Conservation (phyloP, 1,140 invertebrate genomes). For the Apolygus lucorum region DNA sequence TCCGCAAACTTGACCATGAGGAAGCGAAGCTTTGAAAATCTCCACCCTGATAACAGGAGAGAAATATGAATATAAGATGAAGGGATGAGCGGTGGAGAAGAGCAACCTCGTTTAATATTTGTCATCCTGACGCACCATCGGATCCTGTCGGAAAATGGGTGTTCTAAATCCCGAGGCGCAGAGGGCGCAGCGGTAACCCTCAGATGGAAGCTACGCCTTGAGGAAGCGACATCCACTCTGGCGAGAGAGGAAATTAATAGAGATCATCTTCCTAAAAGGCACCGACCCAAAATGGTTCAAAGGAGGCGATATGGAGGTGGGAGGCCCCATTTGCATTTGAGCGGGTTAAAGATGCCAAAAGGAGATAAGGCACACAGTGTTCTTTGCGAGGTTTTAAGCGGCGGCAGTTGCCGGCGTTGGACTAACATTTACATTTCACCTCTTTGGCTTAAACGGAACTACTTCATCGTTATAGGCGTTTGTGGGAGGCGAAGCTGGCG, state of each 20-base stretch:
- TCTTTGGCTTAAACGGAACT: too few relatives aligned
- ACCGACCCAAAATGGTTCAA: neutral
- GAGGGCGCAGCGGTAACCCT: neutral
- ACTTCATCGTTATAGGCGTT: too few relatives aligned
- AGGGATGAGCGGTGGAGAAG: too few relatives aligned
- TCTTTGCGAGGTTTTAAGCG: neutral
- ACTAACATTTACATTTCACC: too few relatives aligned
- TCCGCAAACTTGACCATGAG: too few relatives aligned
- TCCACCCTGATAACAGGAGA: too few relatives aligned
- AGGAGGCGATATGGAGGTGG: neutral
- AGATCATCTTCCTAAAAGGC: neutral
- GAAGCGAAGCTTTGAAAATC: too few relatives aligned
- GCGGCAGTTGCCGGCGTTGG: too few relatives aligned
- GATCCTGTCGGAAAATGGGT: neutral
- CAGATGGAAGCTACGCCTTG: neutral
- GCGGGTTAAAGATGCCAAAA: neutral
- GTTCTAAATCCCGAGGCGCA: neutral
- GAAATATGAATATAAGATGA: too few relatives aligned
- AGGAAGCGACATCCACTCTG: neutral
- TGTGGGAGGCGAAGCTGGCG: too few relatives aligned
- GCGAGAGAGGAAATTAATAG: neutral
- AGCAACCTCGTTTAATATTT: neutral
- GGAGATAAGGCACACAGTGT: neutral
- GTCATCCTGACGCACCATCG: neutral
- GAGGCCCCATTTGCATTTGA: neutral